A percentile compares a stretch with the other conserved stretches of the same genome.
These are phyloP conservation scores for Drosophila subobscura DNA, from an alignment of 1,140 invertebrate species.

Conservation along the genomic window DNA sequence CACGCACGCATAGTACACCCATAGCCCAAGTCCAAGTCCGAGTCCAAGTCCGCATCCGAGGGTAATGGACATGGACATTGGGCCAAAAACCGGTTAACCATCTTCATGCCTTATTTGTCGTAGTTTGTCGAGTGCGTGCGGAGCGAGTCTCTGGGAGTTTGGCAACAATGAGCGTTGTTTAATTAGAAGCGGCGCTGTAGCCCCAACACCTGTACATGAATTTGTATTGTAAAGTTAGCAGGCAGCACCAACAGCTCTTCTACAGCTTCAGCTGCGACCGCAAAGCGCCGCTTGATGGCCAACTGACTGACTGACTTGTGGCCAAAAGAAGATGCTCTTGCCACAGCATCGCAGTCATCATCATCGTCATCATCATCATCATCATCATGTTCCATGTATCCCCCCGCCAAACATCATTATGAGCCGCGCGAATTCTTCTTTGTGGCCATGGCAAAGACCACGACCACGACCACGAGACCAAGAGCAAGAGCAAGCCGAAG, in stretches of 20 bases:
- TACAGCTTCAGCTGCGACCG: constrained; percentile 48
- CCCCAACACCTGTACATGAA: constrained; percentile 66
- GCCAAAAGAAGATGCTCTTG: constrained; percentile 27
- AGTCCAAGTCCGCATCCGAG: constrained; percentile 16
- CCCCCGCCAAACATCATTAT: constrained; percentile 7
- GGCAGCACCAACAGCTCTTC: constrained; percentile 17
- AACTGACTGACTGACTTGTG: constrained; percentile 70
- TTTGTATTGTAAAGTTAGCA: constrained; percentile 12
- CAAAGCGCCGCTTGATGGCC: constrained; percentile 78
- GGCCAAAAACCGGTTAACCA: constrained; percentile 51
- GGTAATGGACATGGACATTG: constrained; percentile 18
- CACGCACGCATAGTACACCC: constrained; percentile 26
- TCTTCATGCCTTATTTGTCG: constrained; percentile 62
- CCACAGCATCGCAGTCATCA: constrained; percentile 53
- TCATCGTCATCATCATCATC: constrained; percentile 15
- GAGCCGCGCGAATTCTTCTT: constrained; percentile 63
- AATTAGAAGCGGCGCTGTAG: constrained; percentile 71
- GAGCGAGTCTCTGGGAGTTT: constrained; percentile 31
- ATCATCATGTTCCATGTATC: constrained; percentile 9
- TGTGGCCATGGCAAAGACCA: constrained; percentile 69
- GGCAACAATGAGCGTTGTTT: constrained; percentile 62
- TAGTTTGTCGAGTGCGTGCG: constrained; percentile 62
- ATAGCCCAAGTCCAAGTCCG: constrained; percentile 8
- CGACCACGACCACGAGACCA: constrained; percentile 48
- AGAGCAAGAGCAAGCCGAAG: too few species aligned